Base-by-base conservation (phyloP, 1,140 invertebrate genomes). In the Cotesia typhae region DNA sequence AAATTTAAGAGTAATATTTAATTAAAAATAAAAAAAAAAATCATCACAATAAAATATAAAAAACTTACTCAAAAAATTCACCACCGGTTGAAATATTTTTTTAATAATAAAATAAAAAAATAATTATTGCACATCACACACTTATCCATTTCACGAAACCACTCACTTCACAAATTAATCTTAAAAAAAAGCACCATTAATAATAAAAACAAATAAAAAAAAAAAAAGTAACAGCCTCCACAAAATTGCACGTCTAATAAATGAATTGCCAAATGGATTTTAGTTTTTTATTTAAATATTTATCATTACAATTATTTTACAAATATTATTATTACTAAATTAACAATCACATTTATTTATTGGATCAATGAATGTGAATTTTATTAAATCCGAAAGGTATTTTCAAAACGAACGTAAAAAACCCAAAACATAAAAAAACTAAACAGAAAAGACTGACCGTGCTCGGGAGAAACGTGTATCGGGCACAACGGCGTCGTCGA, bases 401-500 rank as follows among this genome's bases (percentile, higher is more conserved):
- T 66, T 66, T 66, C 12, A 37, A 38, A 17, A 38, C 9, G 38
- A 52, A 70, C 59, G 12, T 7, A 59, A 52, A 41, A 57, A 38
- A 41, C 14, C n/a, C 4, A 65, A 59, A 55, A 28, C 12, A 69
- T 53, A 73, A 73, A 73, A 61, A 60, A 47, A 47, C 41, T 55
- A 73, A 73, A 61, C 51, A 71, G 77, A 79, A 76, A 59, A 76
- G 71, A 81, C 80, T 83, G 79, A 83, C 77, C 82, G 82, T 83
- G 77, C 78, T 75, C 79, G 78, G 77, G 75, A 77, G 72, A 78
- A 75, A 76, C 80, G 82, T 81, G 79, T 79, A 73, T 79, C 68
- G 66, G 55, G 79, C 81, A 80, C 75, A 80, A 77, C 81, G 81
- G 82, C 82, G 82, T 83, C 84, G 81, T 77, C 80, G 83, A 84